A percentile compares a stretch with the other conserved stretches of the same genome.
phyloP scores from a whole-genome alignment of 1,140 invertebrate species.

The Eufriesea mexicana region DNA sequence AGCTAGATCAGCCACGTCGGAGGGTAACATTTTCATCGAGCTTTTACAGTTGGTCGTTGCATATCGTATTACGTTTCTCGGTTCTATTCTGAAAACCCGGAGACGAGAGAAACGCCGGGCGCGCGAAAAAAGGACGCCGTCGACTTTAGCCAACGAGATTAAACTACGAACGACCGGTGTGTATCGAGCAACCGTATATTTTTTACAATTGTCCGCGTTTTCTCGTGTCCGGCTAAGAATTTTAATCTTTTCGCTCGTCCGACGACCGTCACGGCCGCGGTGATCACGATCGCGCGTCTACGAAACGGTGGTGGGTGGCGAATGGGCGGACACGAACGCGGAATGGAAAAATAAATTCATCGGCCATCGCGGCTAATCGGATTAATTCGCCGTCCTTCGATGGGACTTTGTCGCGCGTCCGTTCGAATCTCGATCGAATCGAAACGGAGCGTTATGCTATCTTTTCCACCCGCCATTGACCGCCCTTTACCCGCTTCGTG shows the following conservation, averaged over 20 bases:
- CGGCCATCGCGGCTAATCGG: background rate
- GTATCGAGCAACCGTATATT: slow-evolving; percentile 9
- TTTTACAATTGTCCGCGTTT: background rate
- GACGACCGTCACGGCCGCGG: too few species aligned
- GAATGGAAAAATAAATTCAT: slow-evolving; percentile 7
- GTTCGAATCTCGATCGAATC: too few species aligned
- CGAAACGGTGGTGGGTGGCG: too few species aligned
- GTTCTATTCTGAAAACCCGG: slow-evolving; percentile 3
- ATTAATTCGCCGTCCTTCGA: background rate
- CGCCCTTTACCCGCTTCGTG: too few species aligned
- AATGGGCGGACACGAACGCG: too few species aligned
- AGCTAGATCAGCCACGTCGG: slow-evolving; percentile 22
- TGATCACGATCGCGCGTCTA: too few species aligned
- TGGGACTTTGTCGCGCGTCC: background rate
- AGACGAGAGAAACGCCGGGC: background rate
- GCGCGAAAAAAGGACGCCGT: background rate
- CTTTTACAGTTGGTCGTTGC: slow-evolving; percentile 43
- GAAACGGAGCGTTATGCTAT: too few species aligned
- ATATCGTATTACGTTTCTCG: slow-evolving; percentile 23
- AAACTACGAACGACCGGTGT: background rate
- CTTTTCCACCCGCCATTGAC: too few species aligned
- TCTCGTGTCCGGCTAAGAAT: background rate
- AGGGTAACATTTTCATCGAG: slow-evolving; percentile 55
- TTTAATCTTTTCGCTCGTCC: background rate
- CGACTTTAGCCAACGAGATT: slow-evolving; percentile 16